A percentile compares a stretch with the other conserved stretches of the same genome.
phyloP scores from a whole-genome alignment of 2,888 invertebrate species.

The Matsumyia berberina region DNA sequence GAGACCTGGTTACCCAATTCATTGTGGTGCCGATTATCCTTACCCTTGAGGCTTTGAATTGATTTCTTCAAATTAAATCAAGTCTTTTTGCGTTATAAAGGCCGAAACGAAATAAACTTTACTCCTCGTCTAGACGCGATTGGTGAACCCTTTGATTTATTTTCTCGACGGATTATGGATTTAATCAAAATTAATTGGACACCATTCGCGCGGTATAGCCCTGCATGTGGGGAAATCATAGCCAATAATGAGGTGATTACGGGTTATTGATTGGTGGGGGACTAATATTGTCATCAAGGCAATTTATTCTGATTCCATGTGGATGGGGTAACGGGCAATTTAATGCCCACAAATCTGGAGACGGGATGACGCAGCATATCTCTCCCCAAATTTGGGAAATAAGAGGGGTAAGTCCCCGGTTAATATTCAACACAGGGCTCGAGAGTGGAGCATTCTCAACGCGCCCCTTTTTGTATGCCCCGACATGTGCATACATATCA shows the following conservation, averaged over 20 bases:
- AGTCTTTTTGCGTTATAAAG: not conserved
- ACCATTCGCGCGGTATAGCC: not conserved
- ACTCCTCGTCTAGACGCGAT: not conserved
- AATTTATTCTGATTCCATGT: not conserved
- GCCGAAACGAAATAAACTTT: not conserved
- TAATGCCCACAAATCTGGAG: no score
- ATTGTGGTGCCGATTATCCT: not conserved
- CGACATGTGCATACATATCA: no score
- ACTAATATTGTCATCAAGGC: not conserved
- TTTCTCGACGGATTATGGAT: not conserved
- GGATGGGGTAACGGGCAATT: no score
- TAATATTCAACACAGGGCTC: no score
- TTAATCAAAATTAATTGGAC: constrained; percentile 8
- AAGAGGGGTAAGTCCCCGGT: no score
- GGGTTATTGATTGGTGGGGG: not conserved
- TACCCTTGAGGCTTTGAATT: not conserved
- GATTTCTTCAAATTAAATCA: not conserved
- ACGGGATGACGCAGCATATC: no score
- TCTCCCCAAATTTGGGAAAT: no score
- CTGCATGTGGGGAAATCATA: constrained; percentile 3
- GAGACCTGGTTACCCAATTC: not conserved
- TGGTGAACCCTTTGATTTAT: not conserved
- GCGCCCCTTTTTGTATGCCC: no score
- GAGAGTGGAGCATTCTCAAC: no score
- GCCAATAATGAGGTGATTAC: constrained; percentile 8